A percentile compares a stretch with the other conserved stretches of the same genome.
phyloP scores from a whole-genome alignment of 2,888 invertebrate species.

The Entomobrya multifasciata region DNA sequence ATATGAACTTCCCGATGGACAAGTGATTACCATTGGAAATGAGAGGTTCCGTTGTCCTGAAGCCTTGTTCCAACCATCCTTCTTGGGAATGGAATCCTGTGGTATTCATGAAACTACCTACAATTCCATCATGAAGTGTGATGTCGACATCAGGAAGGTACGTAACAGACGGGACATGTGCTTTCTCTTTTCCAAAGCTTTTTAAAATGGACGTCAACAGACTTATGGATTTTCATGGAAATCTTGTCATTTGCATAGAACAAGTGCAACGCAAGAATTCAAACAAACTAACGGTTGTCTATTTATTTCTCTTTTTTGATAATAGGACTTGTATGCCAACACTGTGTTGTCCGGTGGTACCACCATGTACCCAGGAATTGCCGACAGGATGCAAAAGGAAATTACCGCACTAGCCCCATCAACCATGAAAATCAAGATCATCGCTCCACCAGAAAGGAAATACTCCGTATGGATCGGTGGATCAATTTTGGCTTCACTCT shows the following conservation, averaged over 20 bases:
- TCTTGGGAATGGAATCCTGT: constrained; percentile 93
- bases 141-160: constrained; percentile 95
- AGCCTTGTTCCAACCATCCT: constrained; percentile 86
- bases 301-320: constrained; percentile 66
- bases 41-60: constrained; percentile 94
- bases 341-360: constrained; percentile 95
- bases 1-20: constrained; percentile 94
- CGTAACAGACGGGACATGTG: too few relatives aligned
- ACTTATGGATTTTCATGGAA: background rate
- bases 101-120: constrained; percentile 97
- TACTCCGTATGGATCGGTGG: constrained; percentile 99
- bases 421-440: constrained; percentile 87
- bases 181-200: too few relatives aligned
- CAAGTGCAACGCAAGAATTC: constrained; percentile 84
- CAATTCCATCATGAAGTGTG: constrained; percentile 99
- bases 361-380: constrained; percentile 98
- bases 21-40: constrained; percentile 93
- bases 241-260: background rate
- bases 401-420: constrained; percentile 90
- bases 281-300: constrained; percentile 85
- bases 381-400: constrained; percentile 98
- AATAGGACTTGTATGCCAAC: constrained; percentile 95
- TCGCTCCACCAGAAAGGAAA: constrained; percentile 98
- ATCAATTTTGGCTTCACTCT: constrained; percentile 95
- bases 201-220: too few relatives aligned